These are phyloP conservation scores for Eclectus roratus DNA, from an alignment of 2,113 vertebrate genomes.

Conservation along the genomic window DNA sequence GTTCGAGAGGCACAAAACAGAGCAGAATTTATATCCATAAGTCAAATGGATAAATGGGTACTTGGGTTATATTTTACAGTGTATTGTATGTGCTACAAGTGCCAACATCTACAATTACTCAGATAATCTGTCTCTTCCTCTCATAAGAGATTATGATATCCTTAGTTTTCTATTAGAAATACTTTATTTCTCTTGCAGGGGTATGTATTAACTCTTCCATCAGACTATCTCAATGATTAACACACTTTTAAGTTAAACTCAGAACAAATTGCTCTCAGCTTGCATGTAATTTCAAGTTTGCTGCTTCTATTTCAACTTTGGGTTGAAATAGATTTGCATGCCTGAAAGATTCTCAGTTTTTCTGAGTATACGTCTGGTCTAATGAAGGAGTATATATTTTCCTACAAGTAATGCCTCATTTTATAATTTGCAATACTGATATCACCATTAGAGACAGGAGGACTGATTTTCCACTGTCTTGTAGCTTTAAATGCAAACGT, in stretches of 20 bases:
- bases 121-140: not conserved
- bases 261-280: not conserved
- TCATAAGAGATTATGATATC: not conserved
- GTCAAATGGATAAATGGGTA: not conserved
- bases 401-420: not conserved
- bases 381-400: not conserved
- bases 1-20: not conserved
- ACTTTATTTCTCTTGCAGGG: not conserved
- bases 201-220: not conserved
- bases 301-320: not conserved
- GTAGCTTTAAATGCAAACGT: not conserved
- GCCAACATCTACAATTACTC: not conserved
- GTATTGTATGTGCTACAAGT: fast-evolving
- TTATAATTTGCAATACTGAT: not conserved
- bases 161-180: not conserved
- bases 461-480: not conserved
- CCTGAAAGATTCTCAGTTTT: not conserved
- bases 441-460: not conserved
- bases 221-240: not conserved
- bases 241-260: not conserved
- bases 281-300: not conserved
- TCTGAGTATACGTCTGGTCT: not conserved
- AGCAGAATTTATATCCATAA: not conserved
- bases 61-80: not conserved
- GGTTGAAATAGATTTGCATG: not conserved